Evolutionary conservation across 2,797 vertebrate genomes (phyloP).

Genomic region (Oryzias dopingdopingensis): DNA sequence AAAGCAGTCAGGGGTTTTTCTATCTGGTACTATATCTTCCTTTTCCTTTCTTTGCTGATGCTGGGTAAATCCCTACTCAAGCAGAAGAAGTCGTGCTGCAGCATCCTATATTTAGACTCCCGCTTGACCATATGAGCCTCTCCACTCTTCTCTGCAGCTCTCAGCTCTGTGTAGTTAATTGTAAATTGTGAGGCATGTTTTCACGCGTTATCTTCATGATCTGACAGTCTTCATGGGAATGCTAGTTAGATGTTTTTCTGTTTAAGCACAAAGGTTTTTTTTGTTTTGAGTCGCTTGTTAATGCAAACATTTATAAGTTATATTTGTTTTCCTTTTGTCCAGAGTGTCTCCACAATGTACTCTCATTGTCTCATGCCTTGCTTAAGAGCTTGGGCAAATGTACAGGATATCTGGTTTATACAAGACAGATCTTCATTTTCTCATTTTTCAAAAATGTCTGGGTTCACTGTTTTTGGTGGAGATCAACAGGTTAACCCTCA

Average conservation of each 20-base stretch:
- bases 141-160: conserved; percentile 33
- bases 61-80: conserved; percentile 68
- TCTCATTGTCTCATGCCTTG: no score
- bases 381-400: no score
- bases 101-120: conserved; percentile 72
- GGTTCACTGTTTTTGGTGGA: no score
- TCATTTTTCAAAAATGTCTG: no score
- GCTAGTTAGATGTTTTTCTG: conserved; percentile 23
- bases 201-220: conserved; percentile 26
- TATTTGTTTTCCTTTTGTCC: no score
- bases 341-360: no score
- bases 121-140: conserved; percentile 62
- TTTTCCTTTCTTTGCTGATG: conserved; percentile 25
- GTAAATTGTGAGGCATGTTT: conserved; percentile 43
- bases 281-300: no score
- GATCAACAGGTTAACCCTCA: no score
- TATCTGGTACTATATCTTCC: neutral
- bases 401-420: no score
- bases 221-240: conserved; percentile 16
- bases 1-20: conserved; percentile 14
- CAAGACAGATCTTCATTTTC: no score
- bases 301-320: no score
- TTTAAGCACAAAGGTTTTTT: neutral
- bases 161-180: conserved; percentile 41
- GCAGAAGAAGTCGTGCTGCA: conserved; percentile 69